phyloP scores from a whole-genome alignment of 2,888 invertebrate genomes.

The Sarcophaga carnaria region DNA sequence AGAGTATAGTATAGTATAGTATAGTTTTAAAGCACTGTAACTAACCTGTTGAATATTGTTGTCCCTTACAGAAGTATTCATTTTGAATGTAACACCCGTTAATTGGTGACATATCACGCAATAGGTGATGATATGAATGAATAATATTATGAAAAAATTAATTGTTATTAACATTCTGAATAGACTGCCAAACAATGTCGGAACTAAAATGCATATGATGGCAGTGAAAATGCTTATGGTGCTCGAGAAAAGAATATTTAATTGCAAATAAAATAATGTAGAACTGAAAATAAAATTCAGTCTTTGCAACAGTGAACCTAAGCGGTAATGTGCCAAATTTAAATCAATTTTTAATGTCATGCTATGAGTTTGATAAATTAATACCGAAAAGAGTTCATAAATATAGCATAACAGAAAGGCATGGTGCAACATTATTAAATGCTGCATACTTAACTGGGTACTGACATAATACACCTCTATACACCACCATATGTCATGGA shows the following conservation, averaged over 20 bases:
- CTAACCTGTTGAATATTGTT: no score
- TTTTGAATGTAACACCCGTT: not conserved
- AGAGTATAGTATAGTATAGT: no score
- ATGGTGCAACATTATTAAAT: slow-evolving; percentile 33
- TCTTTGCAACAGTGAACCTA: not conserved
- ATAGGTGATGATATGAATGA: slow-evolving; percentile 28
- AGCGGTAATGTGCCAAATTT: not conserved
- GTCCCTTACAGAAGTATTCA: not conserved
- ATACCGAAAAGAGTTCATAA: not conserved
- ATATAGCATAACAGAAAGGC: not conserved
- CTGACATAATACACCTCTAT: not conserved
- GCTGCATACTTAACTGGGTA: not conserved
- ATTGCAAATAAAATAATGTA: not conserved
- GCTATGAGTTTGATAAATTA: not conserved
- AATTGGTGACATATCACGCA: slow-evolving; percentile 20
- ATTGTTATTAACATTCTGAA: not conserved
- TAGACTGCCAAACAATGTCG: not conserved
- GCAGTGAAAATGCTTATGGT: not conserved
- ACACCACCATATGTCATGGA: not conserved
- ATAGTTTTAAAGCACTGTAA: no score
- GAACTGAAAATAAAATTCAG: slow-evolving; percentile 23
- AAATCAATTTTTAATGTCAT: not conserved
- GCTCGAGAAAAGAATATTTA: slow-evolving; percentile 15
- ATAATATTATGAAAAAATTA: slow-evolving; percentile 8
- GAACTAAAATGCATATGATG: not conserved